Percentiles rank a stretch among this genome's conserved stretches.
Evolutionary conservation across 2,797 vertebrate species (phyloP).

Genomic region (Coregonus ussuriensis): DNA sequence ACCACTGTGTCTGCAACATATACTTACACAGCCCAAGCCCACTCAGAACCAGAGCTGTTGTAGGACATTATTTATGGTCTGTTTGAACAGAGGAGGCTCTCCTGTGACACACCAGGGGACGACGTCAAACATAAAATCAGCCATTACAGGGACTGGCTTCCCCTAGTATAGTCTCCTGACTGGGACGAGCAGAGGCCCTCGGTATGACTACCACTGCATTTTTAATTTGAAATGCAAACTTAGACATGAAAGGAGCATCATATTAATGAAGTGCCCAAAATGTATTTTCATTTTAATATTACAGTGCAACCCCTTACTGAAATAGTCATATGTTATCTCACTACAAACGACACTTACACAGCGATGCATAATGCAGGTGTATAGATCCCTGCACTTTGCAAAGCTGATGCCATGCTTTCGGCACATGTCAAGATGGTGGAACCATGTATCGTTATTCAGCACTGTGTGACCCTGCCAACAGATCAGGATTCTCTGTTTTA

Average conservation of each 20-base stretch:
- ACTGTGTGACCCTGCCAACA: neutral
- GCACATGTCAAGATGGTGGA: neutral
- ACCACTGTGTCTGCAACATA: no score
- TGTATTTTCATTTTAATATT: neutral
- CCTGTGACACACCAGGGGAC: neutral
- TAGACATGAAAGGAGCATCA: neutral
- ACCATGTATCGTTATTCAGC: neutral
- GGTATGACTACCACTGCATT: neutral
- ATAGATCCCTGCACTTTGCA: neutral
- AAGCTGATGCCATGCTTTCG: neutral
- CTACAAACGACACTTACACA: neutral
- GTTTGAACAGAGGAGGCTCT: neutral
- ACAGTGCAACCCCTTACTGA: neutral
- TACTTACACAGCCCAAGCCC: neutral
- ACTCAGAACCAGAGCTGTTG: neutral
- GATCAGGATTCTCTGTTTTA: neutral
- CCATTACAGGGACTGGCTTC: neutral
- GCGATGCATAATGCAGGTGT: neutral
- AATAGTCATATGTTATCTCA: neutral
- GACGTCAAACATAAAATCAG: neutral
- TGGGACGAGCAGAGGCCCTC: neutral
- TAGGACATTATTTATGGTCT: neutral
- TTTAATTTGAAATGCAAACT: neutral
- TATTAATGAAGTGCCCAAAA: neutral
- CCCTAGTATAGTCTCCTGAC: neutral